phyloP scores from a whole-genome alignment of 2,888 invertebrate species.

The Hyppa rectilinea region DNA sequence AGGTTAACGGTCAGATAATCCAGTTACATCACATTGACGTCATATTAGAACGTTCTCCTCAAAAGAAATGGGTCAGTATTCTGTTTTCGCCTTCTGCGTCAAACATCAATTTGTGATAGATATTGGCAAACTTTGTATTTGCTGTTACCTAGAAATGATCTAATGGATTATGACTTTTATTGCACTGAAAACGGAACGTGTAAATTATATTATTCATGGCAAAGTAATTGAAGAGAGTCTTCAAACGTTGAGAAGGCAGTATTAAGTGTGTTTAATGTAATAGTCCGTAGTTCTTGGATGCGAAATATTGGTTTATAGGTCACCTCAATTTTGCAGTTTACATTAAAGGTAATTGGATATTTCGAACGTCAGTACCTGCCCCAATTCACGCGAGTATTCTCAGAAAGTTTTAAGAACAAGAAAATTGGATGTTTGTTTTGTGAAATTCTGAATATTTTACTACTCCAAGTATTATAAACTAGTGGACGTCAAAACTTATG shows the following conservation, averaged over 20 bases:
- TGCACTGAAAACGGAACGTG: constrained; percentile 18
- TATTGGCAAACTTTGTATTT: constrained; percentile 65
- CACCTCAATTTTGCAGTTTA: constrained; percentile 78
- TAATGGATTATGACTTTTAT: constrained; percentile 63
- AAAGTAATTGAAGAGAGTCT: constrained; percentile 27
- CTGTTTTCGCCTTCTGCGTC: constrained; percentile 82
- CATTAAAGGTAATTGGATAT: constrained; percentile 78
- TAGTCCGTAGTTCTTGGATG: constrained; percentile 50
- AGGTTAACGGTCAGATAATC: constrained; percentile 64
- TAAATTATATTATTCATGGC: constrained; percentile 1
- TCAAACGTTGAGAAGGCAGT: constrained; percentile 40
- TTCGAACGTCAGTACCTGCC: constrained; percentile 60
- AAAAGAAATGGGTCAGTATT: constrained; percentile 86
- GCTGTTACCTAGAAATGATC: constrained; percentile 45
- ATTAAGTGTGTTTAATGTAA: constrained; percentile 42
- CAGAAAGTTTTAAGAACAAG: constrained; percentile 64
- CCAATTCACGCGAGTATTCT: constrained; percentile 66
- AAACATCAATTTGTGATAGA: constrained; percentile 73
- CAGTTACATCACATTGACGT: constrained; percentile 83
- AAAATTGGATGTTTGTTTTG: constrained; percentile 18
- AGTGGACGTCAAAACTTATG: constrained; percentile 38
- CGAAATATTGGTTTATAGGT: constrained; percentile 72
- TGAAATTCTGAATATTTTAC: constrained; percentile 48
- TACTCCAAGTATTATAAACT: constrained; percentile 41
- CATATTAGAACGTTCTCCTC: constrained; percentile 76